Percentiles rank a stretch among this genome's conserved stretches.
Evolutionary conservation across 2,113 vertebrate species (phyloP).

Genomic region (Lycaon pictus): DNA sequence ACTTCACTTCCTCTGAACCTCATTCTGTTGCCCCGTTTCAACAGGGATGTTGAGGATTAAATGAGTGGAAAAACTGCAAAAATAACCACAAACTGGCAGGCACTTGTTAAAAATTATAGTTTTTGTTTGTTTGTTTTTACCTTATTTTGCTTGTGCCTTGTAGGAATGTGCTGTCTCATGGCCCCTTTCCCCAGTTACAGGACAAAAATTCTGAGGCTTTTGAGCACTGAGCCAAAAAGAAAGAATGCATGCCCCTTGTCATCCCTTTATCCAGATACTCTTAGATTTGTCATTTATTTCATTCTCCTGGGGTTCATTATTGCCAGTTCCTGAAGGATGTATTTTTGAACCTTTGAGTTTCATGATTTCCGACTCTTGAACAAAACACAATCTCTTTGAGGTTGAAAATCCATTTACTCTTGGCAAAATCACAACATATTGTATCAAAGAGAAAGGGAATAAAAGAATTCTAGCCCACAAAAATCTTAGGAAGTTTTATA

Average conservation of each 20-base stretch:
- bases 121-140: not conserved
- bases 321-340: conserved; percentile 65
- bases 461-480: conserved; percentile 70
- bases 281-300: conserved; percentile 60
- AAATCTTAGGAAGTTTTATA: conserved; percentile 79
- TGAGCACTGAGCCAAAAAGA: conserved; percentile 40
- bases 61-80: conserved; percentile 31
- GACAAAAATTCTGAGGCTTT: conserved; percentile 65
- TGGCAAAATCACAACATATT: conserved; percentile 78
- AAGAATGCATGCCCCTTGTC: conserved; percentile 52
- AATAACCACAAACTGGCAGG: conserved; percentile 45
- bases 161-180: conserved; percentile 4
- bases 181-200: conserved; percentile 49
- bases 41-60: not conserved
- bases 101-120: conserved; percentile 46
- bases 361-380: conserved; percentile 78
- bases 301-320: conserved; percentile 64
- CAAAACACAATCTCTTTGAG: conserved; percentile 75
- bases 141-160: conserved; percentile 49
- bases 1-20: not conserved
- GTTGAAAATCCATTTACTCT: conserved; percentile 80
- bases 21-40: not conserved
- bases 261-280: conserved; percentile 18
- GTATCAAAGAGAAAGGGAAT: conserved; percentile 77
- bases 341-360: conserved; percentile 70